These are phyloP conservation scores for Pseudolaguvia tuberculata DNA, from an alignment of 2,113 vertebrate species.

Conservation along the genomic window DNA sequence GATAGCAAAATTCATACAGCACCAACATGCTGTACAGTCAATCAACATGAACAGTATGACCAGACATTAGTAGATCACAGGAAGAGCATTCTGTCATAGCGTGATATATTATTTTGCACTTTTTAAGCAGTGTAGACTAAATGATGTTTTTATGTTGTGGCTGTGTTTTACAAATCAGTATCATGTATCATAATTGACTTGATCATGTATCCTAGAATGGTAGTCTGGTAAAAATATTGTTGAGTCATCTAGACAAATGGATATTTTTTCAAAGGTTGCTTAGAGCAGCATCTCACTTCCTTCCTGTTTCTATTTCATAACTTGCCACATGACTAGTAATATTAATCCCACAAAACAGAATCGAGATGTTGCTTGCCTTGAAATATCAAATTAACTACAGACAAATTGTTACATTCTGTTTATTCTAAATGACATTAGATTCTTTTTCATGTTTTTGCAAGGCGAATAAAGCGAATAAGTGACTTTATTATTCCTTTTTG, in stretches of 20 bases:
- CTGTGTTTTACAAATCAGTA: neutral
- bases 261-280: neutral
- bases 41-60: too few relatives aligned
- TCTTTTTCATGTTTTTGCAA: too few relatives aligned
- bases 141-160: neutral
- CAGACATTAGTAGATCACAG: too few relatives aligned
- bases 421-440: too few relatives aligned
- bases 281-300: neutral
- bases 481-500: too few relatives aligned
- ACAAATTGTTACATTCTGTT: neutral
- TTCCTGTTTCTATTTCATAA: conserved; percentile 31
- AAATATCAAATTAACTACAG: neutral
- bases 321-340: neutral
- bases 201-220: neutral
- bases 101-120: neutral
- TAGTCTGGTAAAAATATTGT: neutral
- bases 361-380: neutral
- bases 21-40: neutral
- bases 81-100: neutral
- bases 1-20: neutral
- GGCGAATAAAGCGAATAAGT: too few relatives aligned
- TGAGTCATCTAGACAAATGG: neutral
- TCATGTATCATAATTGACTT: neutral
- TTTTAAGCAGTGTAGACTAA: too few relatives aligned
- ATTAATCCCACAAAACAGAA: neutral